Conservation (phyloP, 2,113 vertebrate species). For the Rutilus rutilus region DNA sequence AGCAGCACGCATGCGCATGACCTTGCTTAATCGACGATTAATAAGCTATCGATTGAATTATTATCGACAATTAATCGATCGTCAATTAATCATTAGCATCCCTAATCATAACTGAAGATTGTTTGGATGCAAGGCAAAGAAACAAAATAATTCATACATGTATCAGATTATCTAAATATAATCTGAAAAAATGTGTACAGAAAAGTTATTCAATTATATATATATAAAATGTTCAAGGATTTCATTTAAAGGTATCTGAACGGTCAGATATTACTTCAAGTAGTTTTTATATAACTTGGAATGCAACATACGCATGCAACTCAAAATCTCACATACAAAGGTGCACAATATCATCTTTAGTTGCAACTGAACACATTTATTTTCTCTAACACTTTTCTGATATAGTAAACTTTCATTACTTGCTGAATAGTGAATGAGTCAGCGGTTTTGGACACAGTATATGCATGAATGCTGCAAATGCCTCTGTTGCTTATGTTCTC, state of each 20-base stretch:
- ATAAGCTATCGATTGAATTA: no score
- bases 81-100: no score
- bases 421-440: conserved; percentile 10
- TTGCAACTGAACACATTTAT: not conserved
- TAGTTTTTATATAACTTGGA: not conserved
- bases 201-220: no score
- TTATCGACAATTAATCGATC: no score
- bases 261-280: not conserved
- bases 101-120: no score
- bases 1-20: no score
- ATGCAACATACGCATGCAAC: not conserved
- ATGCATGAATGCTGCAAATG: conserved; percentile 8
- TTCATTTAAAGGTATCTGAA: not conserved
- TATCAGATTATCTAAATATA: no score
- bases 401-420: not conserved
- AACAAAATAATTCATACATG: no score
- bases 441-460: not conserved
- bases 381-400: not conserved
- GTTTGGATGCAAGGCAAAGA: no score
- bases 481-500: not conserved
- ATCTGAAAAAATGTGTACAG: no score
- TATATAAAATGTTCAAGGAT: no score
- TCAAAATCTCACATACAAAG: not conserved
- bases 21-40: no score
- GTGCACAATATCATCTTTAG: not conserved